Percentiles rank a stretch among this genome's conserved stretches.
Conservation (phyloP, 1,140 invertebrate species). For the Epicauta chinensis region DNA sequence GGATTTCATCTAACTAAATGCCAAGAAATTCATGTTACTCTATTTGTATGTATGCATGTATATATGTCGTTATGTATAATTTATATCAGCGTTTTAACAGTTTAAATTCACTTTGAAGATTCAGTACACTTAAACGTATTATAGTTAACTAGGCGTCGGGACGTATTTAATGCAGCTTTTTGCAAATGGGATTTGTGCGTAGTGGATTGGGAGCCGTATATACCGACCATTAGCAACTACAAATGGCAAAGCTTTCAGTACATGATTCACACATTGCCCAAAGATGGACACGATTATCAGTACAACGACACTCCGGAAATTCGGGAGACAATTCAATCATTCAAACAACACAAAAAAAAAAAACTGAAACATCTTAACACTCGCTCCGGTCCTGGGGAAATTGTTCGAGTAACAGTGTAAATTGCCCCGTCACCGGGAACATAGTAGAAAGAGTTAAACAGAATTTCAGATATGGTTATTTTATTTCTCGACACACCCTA, state of each 20-base stretch:
- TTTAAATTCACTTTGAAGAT: not conserved
- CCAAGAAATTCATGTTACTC: not conserved
- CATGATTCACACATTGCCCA: slow-evolving; percentile 37
- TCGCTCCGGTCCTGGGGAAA: no score
- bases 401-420: no score
- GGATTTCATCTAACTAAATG: slow-evolving; percentile 32
- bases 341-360: no score
- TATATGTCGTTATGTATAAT: slow-evolving; percentile 7
- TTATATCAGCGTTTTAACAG: slow-evolving; percentile 9
- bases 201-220: slow-evolving; percentile 4
- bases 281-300: slow-evolving; percentile 26
- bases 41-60: not conserved
- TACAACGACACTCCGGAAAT: no score
- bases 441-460: no score
- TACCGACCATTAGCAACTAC: slow-evolving; percentile 32
- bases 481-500: slow-evolving; percentile 43
- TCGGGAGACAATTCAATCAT: no score
- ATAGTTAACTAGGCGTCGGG: no score
- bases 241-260: slow-evolving; percentile 36
- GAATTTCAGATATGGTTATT: slow-evolving; percentile 41
- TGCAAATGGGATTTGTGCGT: slow-evolving; percentile 31
- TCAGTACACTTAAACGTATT: no score
- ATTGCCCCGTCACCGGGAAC: no score
- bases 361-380: no score
- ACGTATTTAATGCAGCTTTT: no score